Evolutionary conservation across 2,888 invertebrate species (phyloP).

Genomic region (Nudaria mundana): DNA sequence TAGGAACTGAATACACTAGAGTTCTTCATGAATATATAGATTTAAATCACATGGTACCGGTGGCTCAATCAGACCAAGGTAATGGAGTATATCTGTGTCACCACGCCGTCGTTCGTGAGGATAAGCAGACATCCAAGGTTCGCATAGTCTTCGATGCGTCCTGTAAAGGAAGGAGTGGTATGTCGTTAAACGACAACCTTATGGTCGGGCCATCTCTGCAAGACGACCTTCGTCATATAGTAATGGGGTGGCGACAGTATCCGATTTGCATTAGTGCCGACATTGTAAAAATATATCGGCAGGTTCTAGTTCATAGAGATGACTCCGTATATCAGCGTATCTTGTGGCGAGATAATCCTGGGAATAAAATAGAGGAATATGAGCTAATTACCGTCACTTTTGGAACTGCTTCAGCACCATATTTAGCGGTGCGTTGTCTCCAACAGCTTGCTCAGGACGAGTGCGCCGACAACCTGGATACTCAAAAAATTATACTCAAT

Average conservation of each 20-base stretch:
- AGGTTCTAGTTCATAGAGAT: slow-evolving; percentile 5
- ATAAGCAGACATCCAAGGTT: too few relatives aligned
- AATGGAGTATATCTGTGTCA: slow-evolving; percentile 13
- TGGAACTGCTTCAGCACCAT: slow-evolving; percentile 12
- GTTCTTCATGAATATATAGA: background rate
- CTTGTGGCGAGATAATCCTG: slow-evolving; percentile 2
- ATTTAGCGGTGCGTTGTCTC: slow-evolving; percentile 1
- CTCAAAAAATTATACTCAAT: background rate
- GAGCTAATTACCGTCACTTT: slow-evolving; percentile 7
- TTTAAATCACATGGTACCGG: slow-evolving; percentile 5
- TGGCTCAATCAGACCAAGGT: slow-evolving; percentile 1
- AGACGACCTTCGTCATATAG: slow-evolving; percentile 4
- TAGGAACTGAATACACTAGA: background rate
- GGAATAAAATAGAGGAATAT: background rate
- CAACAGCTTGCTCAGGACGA: slow-evolving; percentile 9
- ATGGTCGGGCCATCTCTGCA: slow-evolving; percentile 11
- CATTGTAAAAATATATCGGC: slow-evolving; percentile 16
- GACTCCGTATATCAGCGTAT: slow-evolving; percentile 9
- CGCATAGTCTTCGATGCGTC: too few relatives aligned
- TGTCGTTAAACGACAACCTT: too few relatives aligned
- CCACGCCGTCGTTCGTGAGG: too few relatives aligned
- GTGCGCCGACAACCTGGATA: background rate
- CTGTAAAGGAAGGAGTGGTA: too few relatives aligned
- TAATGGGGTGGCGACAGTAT: slow-evolving; percentile 7
- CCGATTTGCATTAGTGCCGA: slow-evolving; percentile 1